Base-by-base conservation (phyloP, 1,140 invertebrate species). In the Achatina immaculata region DNA sequence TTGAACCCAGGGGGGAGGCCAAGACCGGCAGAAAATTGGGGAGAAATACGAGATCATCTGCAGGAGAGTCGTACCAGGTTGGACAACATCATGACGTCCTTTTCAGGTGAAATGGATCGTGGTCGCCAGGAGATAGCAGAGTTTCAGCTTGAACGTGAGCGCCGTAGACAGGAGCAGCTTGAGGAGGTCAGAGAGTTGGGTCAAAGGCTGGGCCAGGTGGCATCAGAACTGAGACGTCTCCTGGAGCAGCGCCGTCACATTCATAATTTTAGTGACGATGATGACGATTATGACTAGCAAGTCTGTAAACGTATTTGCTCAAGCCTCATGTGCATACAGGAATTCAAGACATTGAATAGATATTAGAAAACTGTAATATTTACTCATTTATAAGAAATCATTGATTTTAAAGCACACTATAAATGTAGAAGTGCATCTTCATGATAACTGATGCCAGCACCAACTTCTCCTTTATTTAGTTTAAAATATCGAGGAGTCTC, bases 111-210 rank as follows among this genome's bases (percentile, higher is more conserved):
- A 77, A 69, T 88, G 14, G 87, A 89, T 45, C 74, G 84, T 68
- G 85, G 84, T 19, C 86, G 86, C 2, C 83, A 85, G 45, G 85
- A 86, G 58, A 81, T 89, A 51, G 74, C 83, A 0, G 84, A 86
- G 16, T 87, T 90, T 66, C 86, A 88, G 78, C 74, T 84, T 40
- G 85, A 88, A 58, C 81, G 87, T 28, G 88, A 89, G 74, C 82
- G 83, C 4, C 80, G 86, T 69, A 84, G 89, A 1, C 84, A 85
- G 43, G 85, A 89, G 74, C 89, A 90, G 80, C 71, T 90, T 31
- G 78, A 85, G 0, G 89, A 90, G 81, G 88, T 90, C 7, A 82
- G 85, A 34, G 85, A 88, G 36, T 80, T 90, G 48, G 88, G 89
- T 1, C 82, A 85, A 68, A 82, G 89, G 11, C 80, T 90, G 4